These are phyloP conservation scores for Andrena hattorfiana DNA, from an alignment of 2,888 invertebrate species.

Conservation along the genomic window DNA sequence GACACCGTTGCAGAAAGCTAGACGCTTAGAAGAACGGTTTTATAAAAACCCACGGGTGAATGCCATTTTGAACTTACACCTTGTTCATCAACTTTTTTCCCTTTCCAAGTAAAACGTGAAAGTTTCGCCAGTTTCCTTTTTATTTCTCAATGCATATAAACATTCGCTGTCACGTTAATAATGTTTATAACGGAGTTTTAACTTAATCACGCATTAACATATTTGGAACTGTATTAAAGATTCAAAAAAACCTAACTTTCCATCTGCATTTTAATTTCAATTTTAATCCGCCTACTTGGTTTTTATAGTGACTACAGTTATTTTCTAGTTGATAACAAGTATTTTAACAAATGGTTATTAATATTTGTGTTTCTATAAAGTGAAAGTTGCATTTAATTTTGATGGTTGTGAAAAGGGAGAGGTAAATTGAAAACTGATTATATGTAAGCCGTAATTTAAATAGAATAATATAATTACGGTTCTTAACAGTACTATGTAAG, in stretches of 20 bases:
- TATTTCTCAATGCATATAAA: neutral
- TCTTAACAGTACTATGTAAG: too few species aligned
- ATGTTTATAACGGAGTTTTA: neutral
- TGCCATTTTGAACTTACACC: constrained; percentile 64
- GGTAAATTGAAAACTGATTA: too few species aligned
- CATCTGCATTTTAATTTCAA: too few species aligned
- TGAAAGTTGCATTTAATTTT: too few species aligned
- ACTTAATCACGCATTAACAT: neutral
- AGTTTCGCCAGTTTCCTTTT: constrained; percentile 17
- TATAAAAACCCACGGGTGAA: constrained; percentile 63
- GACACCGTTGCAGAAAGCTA: constrained; percentile 54
- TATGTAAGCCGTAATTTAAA: neutral
- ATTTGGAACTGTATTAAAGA: neutral
- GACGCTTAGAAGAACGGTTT: constrained; percentile 65
- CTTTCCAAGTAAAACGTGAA: neutral
- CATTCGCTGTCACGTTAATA: neutral
- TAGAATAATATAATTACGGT: neutral
- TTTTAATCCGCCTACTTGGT: too few species aligned
- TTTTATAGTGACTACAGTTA: too few species aligned
- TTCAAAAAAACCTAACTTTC: too few species aligned
- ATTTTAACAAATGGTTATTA: too few species aligned
- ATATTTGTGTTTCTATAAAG: too few species aligned
- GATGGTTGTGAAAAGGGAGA: too few species aligned
- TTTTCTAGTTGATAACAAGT: too few species aligned
- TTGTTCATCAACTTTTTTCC: constrained; percentile 48